phyloP scores from a whole-genome alignment of 2,113 vertebrate genomes.

The Eublepharis macularius region DNA sequence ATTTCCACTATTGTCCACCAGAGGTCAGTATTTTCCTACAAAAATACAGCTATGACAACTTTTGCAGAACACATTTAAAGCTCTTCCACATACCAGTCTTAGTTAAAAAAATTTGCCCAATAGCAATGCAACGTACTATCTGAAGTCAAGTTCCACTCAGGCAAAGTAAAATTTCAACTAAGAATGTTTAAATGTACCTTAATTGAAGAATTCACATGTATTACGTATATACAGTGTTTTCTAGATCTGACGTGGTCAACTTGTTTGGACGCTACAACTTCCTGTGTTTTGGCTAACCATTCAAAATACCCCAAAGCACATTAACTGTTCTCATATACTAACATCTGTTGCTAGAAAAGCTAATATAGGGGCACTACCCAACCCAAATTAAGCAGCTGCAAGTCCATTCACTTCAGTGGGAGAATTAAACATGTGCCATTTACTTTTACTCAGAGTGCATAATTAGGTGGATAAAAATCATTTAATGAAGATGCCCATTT shows the following conservation, averaged over 20 bases:
- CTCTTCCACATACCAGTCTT: not conserved
- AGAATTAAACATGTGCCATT: not conserved
- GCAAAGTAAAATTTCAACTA: not conserved
- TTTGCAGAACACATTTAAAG: not conserved
- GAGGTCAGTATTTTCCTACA: conserved; percentile 57
- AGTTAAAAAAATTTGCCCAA: not conserved
- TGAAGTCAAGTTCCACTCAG: not conserved
- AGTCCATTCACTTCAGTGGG: not conserved
- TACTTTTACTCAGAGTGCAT: not conserved
- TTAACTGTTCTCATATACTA: not conserved
- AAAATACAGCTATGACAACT: not conserved
- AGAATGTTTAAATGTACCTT: not conserved
- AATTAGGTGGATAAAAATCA: not conserved
- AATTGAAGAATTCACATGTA: not conserved
- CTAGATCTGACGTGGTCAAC: not conserved
- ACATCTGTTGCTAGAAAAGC: not conserved
- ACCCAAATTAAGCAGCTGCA: not conserved
- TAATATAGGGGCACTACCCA: not conserved
- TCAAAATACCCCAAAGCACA: not conserved
- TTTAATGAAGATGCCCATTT: not conserved
- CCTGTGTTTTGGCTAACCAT: not conserved
- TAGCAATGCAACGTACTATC: not conserved
- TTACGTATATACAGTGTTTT: not conserved
- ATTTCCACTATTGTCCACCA: conserved; percentile 46
- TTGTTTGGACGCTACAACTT: not conserved